phyloP scores from a whole-genome alignment of 2,113 vertebrate species.

The Lipotes vexillifer region DNA sequence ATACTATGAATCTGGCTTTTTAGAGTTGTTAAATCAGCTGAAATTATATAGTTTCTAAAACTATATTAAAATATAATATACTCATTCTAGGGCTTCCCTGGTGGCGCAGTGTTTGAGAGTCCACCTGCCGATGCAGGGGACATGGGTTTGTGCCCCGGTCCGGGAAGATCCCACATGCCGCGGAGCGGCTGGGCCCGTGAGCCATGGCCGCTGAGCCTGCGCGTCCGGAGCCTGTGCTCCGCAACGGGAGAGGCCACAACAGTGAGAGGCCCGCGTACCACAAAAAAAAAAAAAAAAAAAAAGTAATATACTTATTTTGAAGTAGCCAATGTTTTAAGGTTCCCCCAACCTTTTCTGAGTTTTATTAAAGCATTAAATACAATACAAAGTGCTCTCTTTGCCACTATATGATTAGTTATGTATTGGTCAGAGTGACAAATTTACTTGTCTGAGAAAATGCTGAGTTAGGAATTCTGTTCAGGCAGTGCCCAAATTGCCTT shows the following conservation, averaged over 20 bases:
- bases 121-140: too few species aligned
- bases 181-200: too few species aligned
- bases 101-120: too few species aligned
- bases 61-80: not conserved
- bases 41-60: slow-evolving; percentile 10
- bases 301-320: not conserved
- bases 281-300: too few species aligned
- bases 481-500: slow-evolving; percentile 67
- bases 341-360: slow-evolving; percentile 21
- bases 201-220: too few species aligned
- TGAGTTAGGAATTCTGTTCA: slow-evolving; percentile 64
- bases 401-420: slow-evolving; percentile 22
- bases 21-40: slow-evolving; percentile 24
- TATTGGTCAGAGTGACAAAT: slow-evolving; percentile 72
- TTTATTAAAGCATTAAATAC: slow-evolving; percentile 18
- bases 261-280: too few species aligned
- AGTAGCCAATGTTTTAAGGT: not conserved
- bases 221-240: too few species aligned
- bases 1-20: not conserved
- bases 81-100: too few species aligned
- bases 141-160: too few species aligned
- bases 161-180: too few species aligned
- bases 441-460: slow-evolving; percentile 66
- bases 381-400: slow-evolving; percentile 58
- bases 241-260: too few species aligned